phyloP scores from a whole-genome alignment of 2,888 invertebrate species.

The Pinctada fucata region DNA sequence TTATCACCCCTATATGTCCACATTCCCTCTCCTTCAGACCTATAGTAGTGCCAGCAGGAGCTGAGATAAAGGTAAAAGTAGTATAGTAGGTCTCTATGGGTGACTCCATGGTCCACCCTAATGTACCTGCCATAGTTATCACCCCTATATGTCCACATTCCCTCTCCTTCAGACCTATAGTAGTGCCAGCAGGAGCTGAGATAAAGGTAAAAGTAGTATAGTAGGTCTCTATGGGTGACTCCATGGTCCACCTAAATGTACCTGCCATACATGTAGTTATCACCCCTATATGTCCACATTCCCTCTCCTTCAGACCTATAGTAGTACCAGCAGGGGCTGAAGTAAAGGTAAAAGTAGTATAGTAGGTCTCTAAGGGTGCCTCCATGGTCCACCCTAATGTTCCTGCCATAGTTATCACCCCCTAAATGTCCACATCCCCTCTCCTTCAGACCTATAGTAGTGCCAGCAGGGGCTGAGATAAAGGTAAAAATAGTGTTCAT shows the following conservation, averaged over 20 bases:
- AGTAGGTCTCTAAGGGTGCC: constrained; percentile 84
- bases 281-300: constrained; percentile 98
- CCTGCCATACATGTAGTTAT: constrained; percentile 99
- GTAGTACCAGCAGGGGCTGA: constrained; percentile 98
- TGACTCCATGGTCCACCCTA: constrained; percentile 98
- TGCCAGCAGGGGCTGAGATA: constrained; percentile 95
- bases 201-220: too few species aligned
- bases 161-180: constrained; percentile 96
- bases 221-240: too few species aligned
- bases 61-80: constrained; percentile 84
- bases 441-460: constrained; percentile 97
- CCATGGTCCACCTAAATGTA: constrained; percentile 98
- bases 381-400: constrained; percentile 99
- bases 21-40: constrained; percentile 98
- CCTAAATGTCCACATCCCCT: constrained; percentile 98
- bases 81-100: too few species aligned
- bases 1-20: constrained; percentile 98
- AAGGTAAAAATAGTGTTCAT: constrained; percentile 59
- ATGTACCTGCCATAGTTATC: constrained; percentile 97
- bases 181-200: constrained; percentile 97
- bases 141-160: constrained; percentile 99
- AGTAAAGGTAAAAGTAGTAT: constrained; percentile 73
- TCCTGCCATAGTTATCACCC: constrained; percentile 96
- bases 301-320: constrained; percentile 96
- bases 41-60: constrained; percentile 97